Evolutionary conservation across 2,113 vertebrate species (phyloP).

Genomic region (Ellobius talpinus): DNA sequence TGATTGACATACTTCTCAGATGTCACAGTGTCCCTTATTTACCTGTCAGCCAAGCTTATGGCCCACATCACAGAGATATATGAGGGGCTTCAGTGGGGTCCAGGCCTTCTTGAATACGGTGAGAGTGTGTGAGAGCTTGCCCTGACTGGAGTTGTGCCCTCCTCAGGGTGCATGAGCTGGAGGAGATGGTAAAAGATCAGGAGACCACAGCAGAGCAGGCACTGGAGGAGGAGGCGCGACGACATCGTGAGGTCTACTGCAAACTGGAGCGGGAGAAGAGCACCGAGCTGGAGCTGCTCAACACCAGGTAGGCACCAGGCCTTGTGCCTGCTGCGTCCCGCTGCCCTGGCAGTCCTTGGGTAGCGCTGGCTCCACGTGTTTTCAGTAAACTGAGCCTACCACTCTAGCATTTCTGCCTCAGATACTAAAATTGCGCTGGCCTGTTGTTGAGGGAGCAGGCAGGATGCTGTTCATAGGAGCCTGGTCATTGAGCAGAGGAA

Average conservation of each 20-base stretch:
- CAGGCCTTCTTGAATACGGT: background rate
- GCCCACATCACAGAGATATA: too few species aligned
- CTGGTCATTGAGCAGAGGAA: background rate
- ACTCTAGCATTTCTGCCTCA: background rate
- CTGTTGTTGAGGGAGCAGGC: background rate
- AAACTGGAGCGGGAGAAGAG: constrained; percentile 95
- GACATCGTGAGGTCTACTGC: constrained; percentile 93
- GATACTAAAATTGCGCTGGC: background rate
- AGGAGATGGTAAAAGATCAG: constrained; percentile 98
- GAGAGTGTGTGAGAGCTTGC: background rate
- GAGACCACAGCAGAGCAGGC: constrained; percentile 93
- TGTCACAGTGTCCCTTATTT: background rate
- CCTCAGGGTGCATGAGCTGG: constrained; percentile 95
- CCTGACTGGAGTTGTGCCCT: background rate
- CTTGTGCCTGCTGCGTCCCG: background rate
- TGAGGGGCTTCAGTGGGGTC: background rate
- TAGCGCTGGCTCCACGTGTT: background rate
- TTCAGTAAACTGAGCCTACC: background rate
- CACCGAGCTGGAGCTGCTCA: constrained; percentile 94
- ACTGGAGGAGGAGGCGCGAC: constrained; percentile 90
- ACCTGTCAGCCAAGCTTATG: background rate
- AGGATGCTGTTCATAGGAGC: background rate
- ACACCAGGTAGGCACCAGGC: constrained; percentile 88
- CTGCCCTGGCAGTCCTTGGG: background rate
- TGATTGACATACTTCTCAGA: background rate